phyloP scores from a whole-genome alignment of 2,113 vertebrate species.

The Dromaius novaehollandiae region DNA sequence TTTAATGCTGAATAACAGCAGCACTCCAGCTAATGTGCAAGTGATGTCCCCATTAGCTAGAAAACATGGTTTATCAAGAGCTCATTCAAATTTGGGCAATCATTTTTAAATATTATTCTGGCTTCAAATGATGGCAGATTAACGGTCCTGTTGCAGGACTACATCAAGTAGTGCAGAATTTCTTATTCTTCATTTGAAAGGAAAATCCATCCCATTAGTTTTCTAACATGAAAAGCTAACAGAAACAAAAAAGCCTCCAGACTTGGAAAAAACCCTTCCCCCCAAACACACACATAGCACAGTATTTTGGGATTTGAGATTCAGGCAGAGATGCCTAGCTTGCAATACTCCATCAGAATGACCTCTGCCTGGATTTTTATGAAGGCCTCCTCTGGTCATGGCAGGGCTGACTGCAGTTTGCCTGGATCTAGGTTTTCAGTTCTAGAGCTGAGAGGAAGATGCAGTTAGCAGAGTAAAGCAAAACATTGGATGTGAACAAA shows the following conservation, averaged over 20 bases:
- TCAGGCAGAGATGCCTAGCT: not conserved
- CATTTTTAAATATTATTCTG: not conserved
- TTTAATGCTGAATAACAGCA: not conserved
- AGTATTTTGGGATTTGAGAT: not conserved
- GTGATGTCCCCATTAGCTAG: not conserved
- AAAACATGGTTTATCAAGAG: not conserved
- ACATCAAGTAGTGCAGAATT: not conserved
- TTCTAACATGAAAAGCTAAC: not conserved
- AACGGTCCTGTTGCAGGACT: not conserved
- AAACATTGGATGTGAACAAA: not conserved
- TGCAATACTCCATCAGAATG: not conserved
- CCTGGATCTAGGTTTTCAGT: not conserved
- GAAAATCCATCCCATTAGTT: rapidly evolving
- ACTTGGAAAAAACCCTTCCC: not conserved
- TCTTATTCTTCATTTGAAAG: not conserved
- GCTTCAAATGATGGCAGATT: not conserved
- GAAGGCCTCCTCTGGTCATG: not conserved
- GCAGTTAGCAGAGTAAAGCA: not conserved
- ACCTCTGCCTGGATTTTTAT: not conserved
- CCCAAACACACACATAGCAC: not conserved
- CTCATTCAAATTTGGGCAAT: not conserved
- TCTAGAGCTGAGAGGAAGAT: not conserved
- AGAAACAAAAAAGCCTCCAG: not conserved
- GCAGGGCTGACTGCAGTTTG: not conserved
- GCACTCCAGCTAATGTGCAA: not conserved